Conservation (phyloP, 2,888 invertebrate species). For the Dasysyrphus tricinctus region DNA sequence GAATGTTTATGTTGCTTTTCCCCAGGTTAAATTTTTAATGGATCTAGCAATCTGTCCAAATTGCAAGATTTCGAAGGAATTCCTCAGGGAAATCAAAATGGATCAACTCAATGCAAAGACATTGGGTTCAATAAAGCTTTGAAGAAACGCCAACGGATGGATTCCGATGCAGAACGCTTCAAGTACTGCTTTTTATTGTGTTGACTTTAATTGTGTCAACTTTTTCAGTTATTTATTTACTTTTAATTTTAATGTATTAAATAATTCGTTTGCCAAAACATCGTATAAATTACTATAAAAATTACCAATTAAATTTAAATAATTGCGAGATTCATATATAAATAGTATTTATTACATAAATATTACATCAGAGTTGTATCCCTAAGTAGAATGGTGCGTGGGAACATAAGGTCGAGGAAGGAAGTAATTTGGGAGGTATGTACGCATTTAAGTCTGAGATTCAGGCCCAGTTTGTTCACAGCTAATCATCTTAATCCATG, state of each 20-base stretch:
- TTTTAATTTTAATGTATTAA: background rate
- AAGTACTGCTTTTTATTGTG: background rate
- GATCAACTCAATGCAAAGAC: conserved; percentile 29
- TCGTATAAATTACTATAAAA: background rate
- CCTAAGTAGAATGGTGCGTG: too few species aligned
- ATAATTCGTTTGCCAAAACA: background rate
- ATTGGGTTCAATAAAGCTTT: conserved; percentile 24
- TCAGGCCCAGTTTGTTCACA: too few species aligned
- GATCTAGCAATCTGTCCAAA: conserved; percentile 50
- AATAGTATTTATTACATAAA: background rate
- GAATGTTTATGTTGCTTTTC: background rate
- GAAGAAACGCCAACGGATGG: background rate
- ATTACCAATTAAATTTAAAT: background rate
- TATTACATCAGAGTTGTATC: background rate
- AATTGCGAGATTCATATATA: background rate
- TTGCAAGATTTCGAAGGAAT: conserved; percentile 44
- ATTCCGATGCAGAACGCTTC: background rate
- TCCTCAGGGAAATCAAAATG: conserved; percentile 41
- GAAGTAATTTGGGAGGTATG: too few species aligned
- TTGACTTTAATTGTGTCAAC: background rate
- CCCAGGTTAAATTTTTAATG: conserved; percentile 51
- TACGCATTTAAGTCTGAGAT: too few species aligned
- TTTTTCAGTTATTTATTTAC: background rate
- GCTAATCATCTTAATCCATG: too few species aligned
- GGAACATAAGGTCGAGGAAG: too few species aligned